Base-by-base conservation (phyloP, 2,888 invertebrate genomes). In the Drosophila prolongata region DNA sequence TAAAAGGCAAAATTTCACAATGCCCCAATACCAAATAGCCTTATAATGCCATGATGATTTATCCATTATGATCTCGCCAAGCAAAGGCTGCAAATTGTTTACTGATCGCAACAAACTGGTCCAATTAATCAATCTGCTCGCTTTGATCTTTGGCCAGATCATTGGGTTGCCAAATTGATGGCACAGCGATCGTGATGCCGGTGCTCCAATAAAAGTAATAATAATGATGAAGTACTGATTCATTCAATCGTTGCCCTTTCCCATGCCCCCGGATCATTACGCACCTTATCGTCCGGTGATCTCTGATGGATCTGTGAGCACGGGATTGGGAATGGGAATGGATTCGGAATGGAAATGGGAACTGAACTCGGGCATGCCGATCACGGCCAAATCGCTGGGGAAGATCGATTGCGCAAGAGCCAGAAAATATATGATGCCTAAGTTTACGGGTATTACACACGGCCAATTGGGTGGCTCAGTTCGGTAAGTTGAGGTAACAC, bases 371-470 rank as follows among this genome's bases (percentile, higher is more conserved):
- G 40, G 24, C 24, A 66, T 64, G 64, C 66, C 55, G 64, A 66
- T 66, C 66, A 66, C 64, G 64, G 42, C 30, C 30, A 30, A 30
- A 30, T 37, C 27, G 30, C 6, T 30, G 30, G 30, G 30, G 35
- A 14, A 69, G 69, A 56, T 71, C 69, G 69, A 62, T 71, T 71
- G 56, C 47, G 46, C 52, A 71, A 71, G 19, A 38, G 35, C 66
- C 52, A 47, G 46, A 47, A 53, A 40, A 49, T 50, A 58, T 30
- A 30, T 30, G 30, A 44, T 52, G 49, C 9, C 58, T 54, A 59
- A 57, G 30, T 30, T 30, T 8, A 30, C 30, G 30, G 8, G 46
- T 50, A 67, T 68, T 68, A 68, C 65, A 66, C 44, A 59, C 27
- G 19, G 14, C 44, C 59, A 59, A 53, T 49, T 38, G 69, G 67